Percentiles rank a stretch among this genome's conserved stretches.
Evolutionary conservation across 2,797 vertebrate genomes (phyloP).

Genomic region (Taenioides sp.): DNA sequence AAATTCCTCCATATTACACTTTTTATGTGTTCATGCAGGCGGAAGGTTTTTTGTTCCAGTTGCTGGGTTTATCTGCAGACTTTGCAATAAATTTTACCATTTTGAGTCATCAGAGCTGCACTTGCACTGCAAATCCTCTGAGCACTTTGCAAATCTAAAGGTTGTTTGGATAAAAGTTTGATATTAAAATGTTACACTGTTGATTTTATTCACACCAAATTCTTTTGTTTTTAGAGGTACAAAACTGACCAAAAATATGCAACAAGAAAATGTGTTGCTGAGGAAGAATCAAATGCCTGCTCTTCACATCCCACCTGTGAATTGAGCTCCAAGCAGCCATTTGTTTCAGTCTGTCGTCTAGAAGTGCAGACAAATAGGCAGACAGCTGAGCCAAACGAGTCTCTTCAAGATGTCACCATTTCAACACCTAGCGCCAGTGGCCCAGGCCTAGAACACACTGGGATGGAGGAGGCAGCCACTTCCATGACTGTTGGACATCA

Average conservation of each 20-base stretch:
- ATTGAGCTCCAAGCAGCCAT: conserved; percentile 25
- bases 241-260: conserved; percentile 53
- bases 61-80: conserved; percentile 90
- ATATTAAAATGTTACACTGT: conserved; percentile 32
- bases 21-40: conserved; percentile 70
- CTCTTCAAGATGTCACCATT: conserved; percentile 26
- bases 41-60: conserved; percentile 92
- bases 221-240: conserved; percentile 60
- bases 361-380: conserved; percentile 21
- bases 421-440: conserved; percentile 21
- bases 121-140: conserved; percentile 90
- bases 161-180: conserved; percentile 68
- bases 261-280: conserved; percentile 20
- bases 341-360: conserved; percentile 19
- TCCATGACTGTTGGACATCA: conserved; percentile 12
- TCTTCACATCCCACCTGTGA: conserved; percentile 17
- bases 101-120: conserved; percentile 86
- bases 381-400: conserved; percentile 20
- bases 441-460: conserved; percentile 19
- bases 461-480: conserved; percentile 14
- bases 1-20: neutral
- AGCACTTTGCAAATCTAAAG: conserved; percentile 96
- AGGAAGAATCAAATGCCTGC: conserved; percentile 32
- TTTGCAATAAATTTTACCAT: conserved; percentile 95
- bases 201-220: neutral